These are phyloP conservation scores for Ligdia adustata DNA, from an alignment of 2,888 invertebrate species.

Conservation along the genomic window DNA sequence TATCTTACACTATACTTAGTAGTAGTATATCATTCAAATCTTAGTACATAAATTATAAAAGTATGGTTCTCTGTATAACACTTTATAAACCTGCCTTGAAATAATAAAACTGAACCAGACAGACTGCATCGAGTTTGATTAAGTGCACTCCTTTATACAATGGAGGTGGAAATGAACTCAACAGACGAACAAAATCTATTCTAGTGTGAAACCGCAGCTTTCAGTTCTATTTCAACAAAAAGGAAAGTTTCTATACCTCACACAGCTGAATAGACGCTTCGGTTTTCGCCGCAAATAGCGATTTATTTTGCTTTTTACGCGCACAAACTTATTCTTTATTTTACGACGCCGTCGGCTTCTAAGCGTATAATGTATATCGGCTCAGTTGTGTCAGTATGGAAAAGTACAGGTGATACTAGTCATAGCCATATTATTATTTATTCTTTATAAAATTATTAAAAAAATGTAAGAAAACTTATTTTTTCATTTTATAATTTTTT, in stretches of 20 bases:
- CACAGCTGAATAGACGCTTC: slow-evolving; percentile 25
- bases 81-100: no score
- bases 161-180: background rate
- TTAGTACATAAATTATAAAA: no score
- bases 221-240: slow-evolving; percentile 19
- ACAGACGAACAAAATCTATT: slow-evolving; percentile 6
- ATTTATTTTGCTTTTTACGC: slow-evolving; percentile 51
- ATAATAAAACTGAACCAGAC: background rate
- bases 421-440: no score
- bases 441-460: no score
- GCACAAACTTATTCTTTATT: slow-evolving; percentile 55
- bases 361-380: slow-evolving; percentile 45
- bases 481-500: no score
- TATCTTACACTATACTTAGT: no score
- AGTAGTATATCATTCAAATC: no score
- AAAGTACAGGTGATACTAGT: no score
- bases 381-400: slow-evolving; percentile 12
- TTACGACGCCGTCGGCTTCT: slow-evolving; percentile 66
- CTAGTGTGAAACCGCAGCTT: slow-evolving; percentile 11
- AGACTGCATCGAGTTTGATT: no score
- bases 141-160: background rate
- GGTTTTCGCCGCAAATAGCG: slow-evolving; percentile 43
- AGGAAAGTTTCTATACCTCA: slow-evolving; percentile 18
- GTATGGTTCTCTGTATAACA: no score
- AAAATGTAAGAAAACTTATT: no score